These are phyloP conservation scores for Muscicapa adusta DNA, from an alignment of 2,113 vertebrate species.

Conservation along the genomic window DNA sequence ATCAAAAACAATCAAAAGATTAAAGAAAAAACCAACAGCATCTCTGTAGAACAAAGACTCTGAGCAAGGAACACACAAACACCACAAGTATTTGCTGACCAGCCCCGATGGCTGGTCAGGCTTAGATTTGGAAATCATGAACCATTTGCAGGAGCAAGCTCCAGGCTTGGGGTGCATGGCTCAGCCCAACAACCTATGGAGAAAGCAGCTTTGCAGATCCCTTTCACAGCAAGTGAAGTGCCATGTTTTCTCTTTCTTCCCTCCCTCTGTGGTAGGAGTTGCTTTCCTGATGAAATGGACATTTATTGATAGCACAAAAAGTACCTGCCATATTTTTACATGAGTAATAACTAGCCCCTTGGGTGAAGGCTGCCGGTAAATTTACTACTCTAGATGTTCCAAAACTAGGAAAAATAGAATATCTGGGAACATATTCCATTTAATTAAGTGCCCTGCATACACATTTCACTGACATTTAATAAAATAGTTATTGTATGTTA, in stretches of 20 bases:
- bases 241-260: background rate
- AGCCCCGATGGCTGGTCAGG: background rate
- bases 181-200: background rate
- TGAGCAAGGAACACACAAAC: background rate
- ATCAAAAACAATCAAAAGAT: constrained; percentile 58
- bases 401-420: constrained; percentile 36
- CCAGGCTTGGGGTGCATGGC: background rate
- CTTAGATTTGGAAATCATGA: background rate
- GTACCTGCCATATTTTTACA: constrained; percentile 29
- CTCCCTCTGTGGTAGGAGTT: background rate
- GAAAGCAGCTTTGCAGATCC: background rate
- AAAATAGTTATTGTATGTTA: constrained; percentile 48
- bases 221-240: background rate
- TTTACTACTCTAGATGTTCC: constrained; percentile 7
- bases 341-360: constrained; percentile 4
- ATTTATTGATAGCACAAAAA: constrained; percentile 37
- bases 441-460: constrained; percentile 8
- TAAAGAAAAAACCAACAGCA: constrained; percentile 39
- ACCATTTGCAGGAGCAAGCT: background rate
- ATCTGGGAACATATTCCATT: constrained; percentile 27
- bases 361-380: constrained; percentile 33
- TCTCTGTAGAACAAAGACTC: constrained; percentile 23
- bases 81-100: constrained; percentile 25
- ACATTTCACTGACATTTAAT: constrained; percentile 35
- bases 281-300: constrained; percentile 2